Evolutionary conservation across 2,797 vertebrate species (phyloP).

Genomic region (Anniella stebbinsi): DNA sequence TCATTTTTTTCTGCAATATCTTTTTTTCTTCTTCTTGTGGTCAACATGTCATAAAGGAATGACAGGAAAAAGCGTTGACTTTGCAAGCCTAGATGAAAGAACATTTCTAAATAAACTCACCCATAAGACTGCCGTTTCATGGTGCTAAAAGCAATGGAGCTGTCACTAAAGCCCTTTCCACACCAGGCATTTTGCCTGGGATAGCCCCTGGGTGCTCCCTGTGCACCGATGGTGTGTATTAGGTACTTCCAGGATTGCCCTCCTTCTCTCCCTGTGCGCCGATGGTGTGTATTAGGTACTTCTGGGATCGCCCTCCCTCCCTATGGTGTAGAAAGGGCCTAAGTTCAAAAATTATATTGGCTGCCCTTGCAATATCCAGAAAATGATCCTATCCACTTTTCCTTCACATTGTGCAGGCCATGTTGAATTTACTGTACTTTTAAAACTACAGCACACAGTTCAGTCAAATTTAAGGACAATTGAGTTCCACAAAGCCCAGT

Average conservation of each 20-base stretch:
- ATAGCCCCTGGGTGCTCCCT: too few relatives aligned
- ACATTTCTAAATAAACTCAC: constrained; percentile 73
- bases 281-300: too few relatives aligned
- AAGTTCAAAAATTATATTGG: constrained; percentile 81
- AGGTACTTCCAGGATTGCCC: too few relatives aligned
- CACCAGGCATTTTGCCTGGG: too few relatives aligned
- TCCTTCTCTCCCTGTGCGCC: too few relatives aligned
- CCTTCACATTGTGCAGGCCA: constrained; percentile 73
- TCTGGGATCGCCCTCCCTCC: too few relatives aligned
- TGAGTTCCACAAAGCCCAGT: not conserved
- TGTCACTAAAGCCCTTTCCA: too few relatives aligned
- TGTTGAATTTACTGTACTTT: constrained; percentile 72
- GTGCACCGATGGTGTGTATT: too few relatives aligned
- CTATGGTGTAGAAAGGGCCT: too few relatives aligned
- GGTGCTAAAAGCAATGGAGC: constrained; percentile 78
- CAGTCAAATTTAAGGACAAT: not conserved
- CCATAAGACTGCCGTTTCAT: constrained; percentile 67
- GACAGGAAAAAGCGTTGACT: constrained; percentile 75
- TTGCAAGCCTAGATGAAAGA: constrained; percentile 73
- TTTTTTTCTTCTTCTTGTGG: constrained; percentile 60
- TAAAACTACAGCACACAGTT: constrained; percentile 68
- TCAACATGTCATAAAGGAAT: constrained; percentile 67
- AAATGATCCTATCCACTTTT: constrained; percentile 74
- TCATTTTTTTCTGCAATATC: constrained; percentile 60
- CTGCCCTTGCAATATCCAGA: constrained; percentile 75